Base-by-base conservation (phyloP, 2,888 invertebrate genomes). In the Agonopterix subpropinquella region DNA sequence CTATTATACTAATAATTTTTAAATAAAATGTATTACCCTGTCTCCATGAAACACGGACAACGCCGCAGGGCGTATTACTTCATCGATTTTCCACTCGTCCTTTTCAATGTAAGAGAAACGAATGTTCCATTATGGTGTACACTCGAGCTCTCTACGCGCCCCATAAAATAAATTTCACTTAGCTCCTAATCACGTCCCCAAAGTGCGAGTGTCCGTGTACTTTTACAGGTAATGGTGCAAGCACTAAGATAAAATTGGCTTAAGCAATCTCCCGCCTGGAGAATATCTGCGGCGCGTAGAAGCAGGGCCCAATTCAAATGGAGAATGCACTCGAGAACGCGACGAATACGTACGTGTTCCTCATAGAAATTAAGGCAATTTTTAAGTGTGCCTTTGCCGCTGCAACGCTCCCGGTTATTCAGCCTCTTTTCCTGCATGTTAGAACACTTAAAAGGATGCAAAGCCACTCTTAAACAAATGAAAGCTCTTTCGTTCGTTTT, bases 301-400 rank as follows among this genome's bases (percentile, higher is more conserved):
- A 43, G 28, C 11, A 28, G 18, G 45, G 50, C 48, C 39, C 48
- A 43, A 43, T 45, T 45, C 45, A 36, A 61, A 67, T 58, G 57
- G 70, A 67, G 62, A 73, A 75, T 82, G 81, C 82, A 80, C 79
- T 79, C 68, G 28, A 63, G 62, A 62, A 64, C 55, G 58, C 59
- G 54, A 57, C 58, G 54, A 61, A 63, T 57, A 54, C 61, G 76
- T 76, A 86, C 86, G 86, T 87, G 87, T 77, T 83, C 77, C 71
- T 85, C 84, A 86, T 87, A 80, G 76, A 71, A 85, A 87, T 81
- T 78, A 80, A 54, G 70, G 73, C 82, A 83, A 85, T 86, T 85
- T 85, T 85, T 86, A 86, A 85, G 80, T 79, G 78, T 77, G 76
- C 73, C 73, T 78, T 79, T 77, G 67, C 70, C 80, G 78, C 75